Base-by-base conservation (phyloP, 2,113 vertebrate genomes). In the Hemiprocne comata region DNA sequence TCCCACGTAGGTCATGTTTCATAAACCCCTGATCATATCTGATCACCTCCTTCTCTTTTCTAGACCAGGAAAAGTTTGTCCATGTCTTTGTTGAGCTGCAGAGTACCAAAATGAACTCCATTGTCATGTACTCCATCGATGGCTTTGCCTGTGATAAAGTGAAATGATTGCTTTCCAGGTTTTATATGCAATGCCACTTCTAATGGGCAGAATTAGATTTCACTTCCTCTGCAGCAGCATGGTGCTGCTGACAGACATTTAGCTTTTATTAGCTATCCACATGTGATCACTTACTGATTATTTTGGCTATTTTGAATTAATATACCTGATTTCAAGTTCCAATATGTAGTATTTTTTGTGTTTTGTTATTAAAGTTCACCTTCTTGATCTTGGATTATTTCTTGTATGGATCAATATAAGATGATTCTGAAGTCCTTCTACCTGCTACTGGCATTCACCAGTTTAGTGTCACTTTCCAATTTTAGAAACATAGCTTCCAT, bases 221-320 rank as follows among this genome's bases (percentile, higher is more conserved):
- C 15, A 21, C 16, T 36, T 61, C 24, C 36, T 42, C 58, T 65
- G 79, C 36, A 48, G 64, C 50, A 82, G n/a, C 23, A 3, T 23
- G 4, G 54, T 54, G 61, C 23, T 74, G 3, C 0, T 0, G 53
- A 29, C 1, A 36, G 19, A 29, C 4, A 3, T 17, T 28, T 10
- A 28, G 20, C 21, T 84, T 34, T 42, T 28, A 17, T 76, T 64
- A 51, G 51, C 34, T 51, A 9, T 21, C 21, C 17, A 14, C 33
- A 10, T 4, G 15, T 31, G 8, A 34, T 33, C 44, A 10, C 24
- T 15, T 70, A 13, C 25, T 60, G 20, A 33, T 44, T 26, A 21
- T 44, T 72, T 61, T 31, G 66, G 13, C 25, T 48, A 28, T 19
- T 79, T 67, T 33, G 3, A 42, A 74, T 42, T 64, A 3, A 21